Base-by-base conservation (phyloP, 2,888 invertebrate species). In the Cheilosia scutellata region DNA sequence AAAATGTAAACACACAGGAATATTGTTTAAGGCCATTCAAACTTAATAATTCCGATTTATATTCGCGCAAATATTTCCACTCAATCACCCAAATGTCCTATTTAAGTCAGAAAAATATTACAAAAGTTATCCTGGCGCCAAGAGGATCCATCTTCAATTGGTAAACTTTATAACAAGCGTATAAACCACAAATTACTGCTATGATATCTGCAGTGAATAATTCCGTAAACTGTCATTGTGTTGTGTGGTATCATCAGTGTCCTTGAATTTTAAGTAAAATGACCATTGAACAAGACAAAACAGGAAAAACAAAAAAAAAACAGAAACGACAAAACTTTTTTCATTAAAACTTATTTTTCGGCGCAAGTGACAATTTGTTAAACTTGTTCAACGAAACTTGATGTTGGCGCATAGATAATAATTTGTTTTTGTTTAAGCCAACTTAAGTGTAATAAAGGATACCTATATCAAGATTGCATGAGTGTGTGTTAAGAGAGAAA, bases 351-450 rank as follows among this genome's bases (percentile, higher is more conserved):
- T 82, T 77, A 25, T 51, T 44, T 49, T 71, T 37, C 53, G 33
- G 65, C 82, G 71, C 71, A 65, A 72, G 77, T 77, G 82, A 77
- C 65, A 82, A 82, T 82, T 72, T 77, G 77, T 53, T 75, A 29
- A 71, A 65, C 58, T 82, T 76, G 65, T 53, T 27, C 33, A 33
- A 62, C 62, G 47, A 55, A 47, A 68, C 25, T 9, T 16, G 37
- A 53, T 11, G 11, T 4, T 37, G 9, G 37, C 9, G 37, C 11
- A 37, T 4, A 37, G 11, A 11, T 37, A 11, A 11, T 0, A 37
- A 11, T 37, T 37, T 37, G 33, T 37, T 37, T 11, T 37, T 37
- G 33, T 37, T 37, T 37, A 9, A 37, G 11, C 9, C 33, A 37
- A 37, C 33, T 37, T 37, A 11, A 37, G 33, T 37, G 33, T 37